phyloP scores from a whole-genome alignment of 1,140 invertebrate species.

The Camponotus floridanus region DNA sequence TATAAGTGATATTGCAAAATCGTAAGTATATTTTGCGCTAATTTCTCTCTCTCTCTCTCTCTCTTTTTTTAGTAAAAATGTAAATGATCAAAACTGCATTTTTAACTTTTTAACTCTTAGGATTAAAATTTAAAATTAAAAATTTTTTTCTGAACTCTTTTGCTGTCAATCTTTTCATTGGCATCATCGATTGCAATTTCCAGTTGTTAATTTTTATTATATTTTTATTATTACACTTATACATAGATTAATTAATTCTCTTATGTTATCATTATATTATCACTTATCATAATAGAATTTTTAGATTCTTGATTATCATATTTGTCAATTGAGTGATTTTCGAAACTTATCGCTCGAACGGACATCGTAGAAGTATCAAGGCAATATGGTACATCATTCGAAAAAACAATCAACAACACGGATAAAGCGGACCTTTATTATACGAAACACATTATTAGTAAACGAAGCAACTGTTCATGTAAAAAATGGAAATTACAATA shows the following conservation, averaged over 20 bases:
- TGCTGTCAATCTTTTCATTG: neutral
- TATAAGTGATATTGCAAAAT: slow-evolving; percentile 6
- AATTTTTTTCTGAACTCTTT: neutral
- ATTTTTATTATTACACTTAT: too few relatives aligned
- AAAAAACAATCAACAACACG: slow-evolving; percentile 82
- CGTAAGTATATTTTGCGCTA: neutral
- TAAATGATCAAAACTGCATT: neutral
- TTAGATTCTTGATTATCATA: neutral
- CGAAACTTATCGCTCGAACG: neutral
- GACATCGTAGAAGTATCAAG: slow-evolving; percentile 26
- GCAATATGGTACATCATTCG: slow-evolving; percentile 51
- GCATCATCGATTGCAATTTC: too few relatives aligned
- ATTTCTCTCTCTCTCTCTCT: too few relatives aligned
- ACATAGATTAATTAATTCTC: too few relatives aligned
- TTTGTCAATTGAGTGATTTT: neutral
- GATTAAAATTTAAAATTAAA: slow-evolving; percentile 7
- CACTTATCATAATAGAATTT: neutral
- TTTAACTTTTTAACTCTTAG: neutral
- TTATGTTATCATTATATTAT: too few relatives aligned
- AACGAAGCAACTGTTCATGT: slow-evolving; percentile 91
- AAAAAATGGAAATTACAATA: slow-evolving; percentile 90
- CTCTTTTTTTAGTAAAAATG: neutral
- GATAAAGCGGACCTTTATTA: slow-evolving; percentile 77
- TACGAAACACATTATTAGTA: slow-evolving; percentile 87
- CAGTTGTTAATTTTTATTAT: too few relatives aligned